phyloP scores from a whole-genome alignment of 2,888 invertebrate species.

The Orthosia cruda region DNA sequence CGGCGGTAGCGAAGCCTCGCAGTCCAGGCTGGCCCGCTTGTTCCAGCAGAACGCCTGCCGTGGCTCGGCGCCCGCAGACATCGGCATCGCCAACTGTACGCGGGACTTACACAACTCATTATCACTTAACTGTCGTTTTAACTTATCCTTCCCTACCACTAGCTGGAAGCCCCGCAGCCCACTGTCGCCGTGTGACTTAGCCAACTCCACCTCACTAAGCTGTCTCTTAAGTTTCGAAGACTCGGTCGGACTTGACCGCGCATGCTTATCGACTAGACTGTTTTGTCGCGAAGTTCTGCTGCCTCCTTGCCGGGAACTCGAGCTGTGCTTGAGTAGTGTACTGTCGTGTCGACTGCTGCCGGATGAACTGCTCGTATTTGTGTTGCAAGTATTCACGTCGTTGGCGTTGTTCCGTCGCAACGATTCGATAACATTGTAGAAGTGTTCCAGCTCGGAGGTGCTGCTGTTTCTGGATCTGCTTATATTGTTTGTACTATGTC shows the following conservation, averaged over 20 bases:
- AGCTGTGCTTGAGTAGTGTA: slow-evolving; percentile 68
- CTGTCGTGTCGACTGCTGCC: slow-evolving; percentile 79
- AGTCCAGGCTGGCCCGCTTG: slow-evolving; percentile 82
- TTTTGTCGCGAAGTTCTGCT: slow-evolving; percentile 80
- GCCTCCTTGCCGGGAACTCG: slow-evolving; percentile 66
- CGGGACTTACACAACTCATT: slow-evolving; percentile 85
- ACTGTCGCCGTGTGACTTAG: slow-evolving; percentile 69
- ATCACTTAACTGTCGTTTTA: slow-evolving; percentile 88
- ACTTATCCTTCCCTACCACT: slow-evolving; percentile 85
- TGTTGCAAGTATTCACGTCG: slow-evolving; percentile 73
- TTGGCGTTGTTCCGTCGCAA: slow-evolving; percentile 76
- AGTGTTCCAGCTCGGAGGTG: slow-evolving; percentile 83
- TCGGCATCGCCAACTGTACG: slow-evolving; percentile 86
- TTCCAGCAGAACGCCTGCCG: slow-evolving; percentile 84
- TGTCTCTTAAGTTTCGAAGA: slow-evolving; percentile 80
- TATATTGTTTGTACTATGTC: slow-evolving; percentile 83
- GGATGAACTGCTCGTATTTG: slow-evolving; percentile 84
- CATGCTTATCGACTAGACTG: slow-evolving; percentile 82
- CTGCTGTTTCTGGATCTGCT: slow-evolving; percentile 80
- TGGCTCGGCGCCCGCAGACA: slow-evolving; percentile 90
- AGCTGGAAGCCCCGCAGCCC: slow-evolving; percentile 84
- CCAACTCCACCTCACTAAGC: slow-evolving; percentile 84
- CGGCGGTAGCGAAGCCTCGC: slow-evolving; percentile 76
- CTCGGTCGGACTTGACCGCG: slow-evolving; percentile 76
- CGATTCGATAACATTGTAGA: slow-evolving; percentile 87